Base-by-base conservation (phyloP, 2,113 vertebrate species). In the Mixornis gularis region DNA sequence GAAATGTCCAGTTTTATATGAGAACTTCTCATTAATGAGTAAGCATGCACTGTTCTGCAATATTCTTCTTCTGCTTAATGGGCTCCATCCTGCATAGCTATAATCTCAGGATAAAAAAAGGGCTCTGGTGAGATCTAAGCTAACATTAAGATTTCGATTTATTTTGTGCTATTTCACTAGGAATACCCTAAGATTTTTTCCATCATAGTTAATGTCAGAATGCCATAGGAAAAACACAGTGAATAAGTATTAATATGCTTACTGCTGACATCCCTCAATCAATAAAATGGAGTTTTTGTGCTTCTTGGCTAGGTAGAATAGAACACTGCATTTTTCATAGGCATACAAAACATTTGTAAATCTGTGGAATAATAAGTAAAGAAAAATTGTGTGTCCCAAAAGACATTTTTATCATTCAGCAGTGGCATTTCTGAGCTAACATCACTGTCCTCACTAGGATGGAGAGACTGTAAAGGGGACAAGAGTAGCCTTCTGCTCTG, bases 131-230 rank as follows among this genome's bases (percentile, higher is more conserved):
- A 87, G 53, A 85, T 92, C 71, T 94, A 87, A 93, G 48, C 60
- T 92, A 92, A 79, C 65, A 77, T 79, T 85, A 44, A 93, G 86
- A 72, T 72, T 65, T 69, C 13, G 56, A 62, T 90, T 81, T 92
- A 41, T 84, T 94, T 96, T 80, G 41, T 85, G 30, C 19, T 64
- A 29, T 85, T 95, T 94, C 85, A 51, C 80, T 72, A 88, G 69
- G 44, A 93, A 80, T 89, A 92, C 46, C 44, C 34, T 63, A 79
- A 76, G 64, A 91, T 83, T 96, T 95, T 91, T 87, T 72, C 38
- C 72, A 86, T n/a, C 51, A 76, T 65, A 89, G 43, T 52, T 94
- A 76, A 89, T 82, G 30, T 85, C 70, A 94, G 58, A 92, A 76
- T 80, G 68, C 59, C 90, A 85, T 36, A 53, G 62, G 78, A 85